Percentiles rank a stretch among this genome's conserved stretches.
phyloP scores from a whole-genome alignment of 1,140 invertebrate genomes.

The Coelopa frigida region DNA sequence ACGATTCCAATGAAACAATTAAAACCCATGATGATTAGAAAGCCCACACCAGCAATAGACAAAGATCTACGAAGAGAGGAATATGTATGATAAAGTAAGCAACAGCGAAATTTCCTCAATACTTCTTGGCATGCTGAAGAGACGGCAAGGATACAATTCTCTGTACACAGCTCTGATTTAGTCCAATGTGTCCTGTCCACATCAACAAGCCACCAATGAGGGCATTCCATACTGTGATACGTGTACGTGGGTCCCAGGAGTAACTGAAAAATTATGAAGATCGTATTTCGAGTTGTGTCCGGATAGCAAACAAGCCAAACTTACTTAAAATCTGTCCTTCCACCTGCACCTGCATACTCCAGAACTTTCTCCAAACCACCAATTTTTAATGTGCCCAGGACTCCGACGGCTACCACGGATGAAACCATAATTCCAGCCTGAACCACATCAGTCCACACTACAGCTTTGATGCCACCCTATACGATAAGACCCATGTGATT shows the following conservation, averaged over 20 bases:
- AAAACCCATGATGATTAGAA: conserved; percentile 47
- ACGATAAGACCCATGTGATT: neutral
- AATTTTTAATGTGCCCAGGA: conserved; percentile 57
- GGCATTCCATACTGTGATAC: conserved; percentile 23
- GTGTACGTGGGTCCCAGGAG: conserved; percentile 28
- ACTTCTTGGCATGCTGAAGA: conserved; percentile 21
- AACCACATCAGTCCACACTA: conserved; percentile 81
- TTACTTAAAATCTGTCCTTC: conserved; percentile 58
- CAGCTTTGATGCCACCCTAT: conserved; percentile 78
- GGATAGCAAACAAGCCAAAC: conserved; percentile 4
- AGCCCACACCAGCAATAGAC: conserved; percentile 47
- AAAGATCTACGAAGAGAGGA: conserved; percentile 40
- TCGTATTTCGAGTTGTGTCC: no score
- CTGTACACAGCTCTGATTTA: conserved; percentile 38
- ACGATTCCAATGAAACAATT: conserved; percentile 61
- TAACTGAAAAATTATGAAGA: conserved; percentile 15
- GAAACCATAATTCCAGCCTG: conserved; percentile 70
- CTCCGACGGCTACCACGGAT: conserved; percentile 59
- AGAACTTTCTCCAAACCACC: conserved; percentile 62
- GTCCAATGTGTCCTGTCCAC: conserved; percentile 34
- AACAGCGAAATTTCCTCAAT: neutral
- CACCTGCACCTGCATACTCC: conserved; percentile 48
- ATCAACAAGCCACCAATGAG: conserved; percentile 26
- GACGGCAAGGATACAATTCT: conserved; percentile 34
- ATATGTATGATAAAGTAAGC: neutral